Evolutionary conservation across 2,113 vertebrate species (phyloP), one percentile per base, ranked within the genome.

Genomic region (Anhinga rufa): DNA sequence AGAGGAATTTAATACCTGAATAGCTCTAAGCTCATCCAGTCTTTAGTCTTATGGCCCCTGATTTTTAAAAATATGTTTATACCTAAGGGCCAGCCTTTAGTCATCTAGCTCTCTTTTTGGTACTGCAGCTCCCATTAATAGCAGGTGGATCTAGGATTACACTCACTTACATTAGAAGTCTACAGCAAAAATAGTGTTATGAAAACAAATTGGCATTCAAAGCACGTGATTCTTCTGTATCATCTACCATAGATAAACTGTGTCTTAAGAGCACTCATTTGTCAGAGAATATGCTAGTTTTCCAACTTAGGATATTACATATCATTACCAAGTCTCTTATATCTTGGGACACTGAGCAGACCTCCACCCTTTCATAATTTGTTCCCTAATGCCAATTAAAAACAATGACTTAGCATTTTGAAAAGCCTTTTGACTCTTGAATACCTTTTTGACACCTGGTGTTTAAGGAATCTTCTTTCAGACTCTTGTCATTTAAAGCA

Each of bases 361-460:
- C 66, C 69, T 78, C 60, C 19, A 78, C 28, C 61, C 46, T 78
- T 78, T 82, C 60, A 55, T 75, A 84, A 82, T 66, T 83, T 58
- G 40, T 57, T 69, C 77, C 46, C 31, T 87, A 84, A 81, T 57
- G 57, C 65, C 87, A 91, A 87, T 91, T 89, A 87, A 84, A 93
- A 87, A 66, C 86, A 89, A 83, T 78, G 76, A 89, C 19, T 48
- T 86, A 58, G 62, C 57, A 92, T 54, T 90, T 66, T 75, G 42
- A 92, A 88, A 94, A 85, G 38, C 31, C 66, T 95, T 92, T 88
- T 93, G 88, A 78, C 75, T 85, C 85, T 28, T 70, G 32, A 75
- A 40, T 79, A 88, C 75, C 51, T 70, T 93, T 84, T 81, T 90
- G 88, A 92, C 64, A 85, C 49, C 51, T 82, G 82, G 46, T 42